These are phyloP conservation scores for Drosophila jambulina DNA, from an alignment of 1,140 invertebrate genomes.

Conservation along the genomic window DNA sequence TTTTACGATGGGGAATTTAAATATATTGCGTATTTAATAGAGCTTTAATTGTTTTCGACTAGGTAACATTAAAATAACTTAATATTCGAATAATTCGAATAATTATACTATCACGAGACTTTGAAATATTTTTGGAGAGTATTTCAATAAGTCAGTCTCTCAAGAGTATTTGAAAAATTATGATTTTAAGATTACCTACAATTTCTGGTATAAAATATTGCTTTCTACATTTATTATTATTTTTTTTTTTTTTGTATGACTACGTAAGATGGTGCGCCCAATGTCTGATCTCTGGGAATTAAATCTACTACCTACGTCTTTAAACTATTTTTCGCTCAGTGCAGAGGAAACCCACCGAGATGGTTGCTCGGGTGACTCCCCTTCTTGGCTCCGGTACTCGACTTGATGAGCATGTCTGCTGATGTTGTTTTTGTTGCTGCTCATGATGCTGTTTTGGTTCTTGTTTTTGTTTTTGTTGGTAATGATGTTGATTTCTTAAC, in stretches of 20 bases:
- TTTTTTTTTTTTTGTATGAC: too few species aligned
- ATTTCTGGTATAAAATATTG: neutral
- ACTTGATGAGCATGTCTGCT: constrained; percentile 62
- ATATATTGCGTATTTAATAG: neutral
- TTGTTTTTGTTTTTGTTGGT: constrained; percentile 57
- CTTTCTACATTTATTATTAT: too few species aligned
- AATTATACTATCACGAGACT: too few species aligned
- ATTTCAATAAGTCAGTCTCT: neutral
- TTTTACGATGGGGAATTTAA: neutral
- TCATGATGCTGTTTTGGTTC: constrained; percentile 19
- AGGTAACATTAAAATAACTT: neutral
- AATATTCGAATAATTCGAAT: too few species aligned
- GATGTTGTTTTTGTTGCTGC: constrained; percentile 43
- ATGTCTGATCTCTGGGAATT: neutral
- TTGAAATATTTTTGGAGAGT: neutral
- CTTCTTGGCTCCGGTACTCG: constrained; percentile 53
- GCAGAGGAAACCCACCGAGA: constrained; percentile 27
- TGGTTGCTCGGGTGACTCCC: constrained; percentile 29
- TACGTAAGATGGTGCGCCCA: too few species aligned
- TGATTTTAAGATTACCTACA: too few species aligned
- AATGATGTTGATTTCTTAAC: constrained; percentile 69
- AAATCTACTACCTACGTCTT: neutral
- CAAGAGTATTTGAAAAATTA: neutral
- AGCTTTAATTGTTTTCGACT: neutral
- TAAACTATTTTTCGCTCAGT: constrained; percentile 2